phyloP scores from a whole-genome alignment of 2,797 vertebrate genomes.

The Poeciliopsis infans region DNA sequence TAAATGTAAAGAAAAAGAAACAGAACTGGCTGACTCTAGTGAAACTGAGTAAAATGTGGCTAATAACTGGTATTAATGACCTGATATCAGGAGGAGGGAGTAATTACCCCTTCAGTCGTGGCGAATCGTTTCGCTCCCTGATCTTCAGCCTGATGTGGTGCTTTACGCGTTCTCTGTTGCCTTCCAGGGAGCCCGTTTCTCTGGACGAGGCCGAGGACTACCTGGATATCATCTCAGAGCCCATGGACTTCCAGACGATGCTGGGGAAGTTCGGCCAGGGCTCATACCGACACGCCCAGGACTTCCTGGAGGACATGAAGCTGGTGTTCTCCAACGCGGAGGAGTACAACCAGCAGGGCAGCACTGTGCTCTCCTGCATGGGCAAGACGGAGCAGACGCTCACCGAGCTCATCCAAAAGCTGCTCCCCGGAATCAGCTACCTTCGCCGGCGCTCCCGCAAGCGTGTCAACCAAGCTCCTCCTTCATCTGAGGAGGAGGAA shows the following conservation, averaged over 20 bases:
- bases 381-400: constrained; percentile 93
- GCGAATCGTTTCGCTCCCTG: background rate
- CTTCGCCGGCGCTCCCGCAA: constrained; percentile 81
- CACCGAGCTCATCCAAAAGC: constrained; percentile 90
- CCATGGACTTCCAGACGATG: constrained; percentile 98
- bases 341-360: constrained; percentile 92
- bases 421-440: constrained; percentile 90
- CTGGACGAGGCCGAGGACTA: constrained; percentile 92
- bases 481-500: constrained; percentile 59
- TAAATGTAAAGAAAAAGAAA: background rate
- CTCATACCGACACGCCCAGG: constrained; percentile 87
- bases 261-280: constrained; percentile 89
- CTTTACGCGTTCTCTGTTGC: background rate
- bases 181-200: constrained; percentile 92
- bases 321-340: constrained; percentile 95
- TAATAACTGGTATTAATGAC: background rate
- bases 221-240: constrained; percentile 89
- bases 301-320: constrained; percentile 93
- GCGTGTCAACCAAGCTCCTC: constrained; percentile 58
- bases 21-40: background rate
- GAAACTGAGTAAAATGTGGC: background rate
- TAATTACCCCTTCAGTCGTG: background rate
- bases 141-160: too few relatives aligned
- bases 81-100: background rate
- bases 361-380: constrained; percentile 89